Percentiles rank a stretch among this genome's conserved stretches.
These are phyloP conservation scores for Lycia hirtaria DNA, from an alignment of 2,888 invertebrate genomes.

Conservation along the genomic window DNA sequence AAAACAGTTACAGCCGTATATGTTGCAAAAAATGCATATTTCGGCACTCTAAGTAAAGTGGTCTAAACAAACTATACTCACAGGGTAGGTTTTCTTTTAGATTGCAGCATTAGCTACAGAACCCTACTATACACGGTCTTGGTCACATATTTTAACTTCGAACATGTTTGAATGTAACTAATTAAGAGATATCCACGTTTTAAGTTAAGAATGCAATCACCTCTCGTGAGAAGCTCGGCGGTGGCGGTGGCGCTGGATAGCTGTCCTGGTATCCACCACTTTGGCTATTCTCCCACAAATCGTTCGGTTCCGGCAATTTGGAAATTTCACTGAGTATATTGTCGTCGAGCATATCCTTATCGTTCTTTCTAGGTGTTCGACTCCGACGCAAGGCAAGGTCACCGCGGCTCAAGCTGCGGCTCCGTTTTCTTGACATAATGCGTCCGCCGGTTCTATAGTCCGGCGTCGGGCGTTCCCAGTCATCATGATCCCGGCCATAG, in stretches of 20 bases:
- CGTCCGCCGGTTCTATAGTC: conserved; percentile 31
- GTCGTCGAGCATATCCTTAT: conserved; percentile 73
- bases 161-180: no score
- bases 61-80: no score
- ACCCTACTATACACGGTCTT: no score
- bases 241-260: conserved; percentile 51
- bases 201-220: conserved; percentile 44
- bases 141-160: no score
- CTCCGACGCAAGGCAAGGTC: conserved; percentile 58
- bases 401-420: conserved; percentile 59
- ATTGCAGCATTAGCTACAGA: no score
- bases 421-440: conserved; percentile 56
- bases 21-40: no score
- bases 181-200: no score
- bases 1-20: no score
- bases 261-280: conserved; percentile 58
- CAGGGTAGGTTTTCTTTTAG: no score
- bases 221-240: conserved; percentile 52
- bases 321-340: conserved; percentile 76
- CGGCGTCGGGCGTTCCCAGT: conserved; percentile 39
- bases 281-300: conserved; percentile 71
- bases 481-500: conserved; percentile 55
- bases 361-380: conserved; percentile 68
- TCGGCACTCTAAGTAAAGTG: no score
- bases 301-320: conserved; percentile 75